Conservation (phyloP, 37 sponge, comb jelly and placozoan genomes). For the Ephydatia muelleri region DNA sequence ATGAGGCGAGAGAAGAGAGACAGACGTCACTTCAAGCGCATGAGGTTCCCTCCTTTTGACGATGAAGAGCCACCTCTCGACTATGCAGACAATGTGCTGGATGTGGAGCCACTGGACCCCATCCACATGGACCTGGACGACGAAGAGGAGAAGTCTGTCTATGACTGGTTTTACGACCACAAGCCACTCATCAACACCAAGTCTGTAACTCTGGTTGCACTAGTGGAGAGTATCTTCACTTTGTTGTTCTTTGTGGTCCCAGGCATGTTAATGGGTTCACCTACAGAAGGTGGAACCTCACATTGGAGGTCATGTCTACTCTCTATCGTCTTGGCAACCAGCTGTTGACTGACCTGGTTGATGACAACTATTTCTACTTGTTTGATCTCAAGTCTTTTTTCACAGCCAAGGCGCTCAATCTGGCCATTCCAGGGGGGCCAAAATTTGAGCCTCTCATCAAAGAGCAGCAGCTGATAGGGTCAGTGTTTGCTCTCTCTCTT, state of each 20-base stretch:
- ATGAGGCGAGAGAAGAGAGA: conserved; percentile 99
- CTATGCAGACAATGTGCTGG: conserved; percentile 97
- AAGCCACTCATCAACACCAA: conserved; percentile 86
- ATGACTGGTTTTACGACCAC: conserved; percentile 98
- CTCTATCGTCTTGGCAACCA: conserved; percentile 99
- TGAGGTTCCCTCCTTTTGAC: conserved; percentile 99
- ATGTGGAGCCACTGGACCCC: conserved; percentile 99
- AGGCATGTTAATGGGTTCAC: conserved; percentile 91
- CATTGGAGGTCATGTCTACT: conserved; percentile 90
- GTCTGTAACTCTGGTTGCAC: conserved; percentile 37
- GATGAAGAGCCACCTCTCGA: conserved; percentile 99
- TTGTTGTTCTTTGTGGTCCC: background rate
- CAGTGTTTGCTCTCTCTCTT: background rate
- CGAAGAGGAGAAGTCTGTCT: conserved; percentile 90
- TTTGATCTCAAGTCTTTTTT: conserved; percentile 99
- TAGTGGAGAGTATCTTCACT: background rate
- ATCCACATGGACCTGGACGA: conserved; percentile 98
- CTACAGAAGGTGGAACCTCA: conserved; percentile 91
- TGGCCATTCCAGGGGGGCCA: conserved; percentile 99
- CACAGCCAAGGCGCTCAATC: conserved; percentile 98
- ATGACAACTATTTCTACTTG: conserved; percentile 96
- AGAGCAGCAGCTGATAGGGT: conserved; percentile 73
- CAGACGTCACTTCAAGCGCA: conserved; percentile 98
- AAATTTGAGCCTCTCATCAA: conserved; percentile 99
- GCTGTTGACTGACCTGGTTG: conserved; percentile 96